These are phyloP conservation scores for Ptychadena robeensis DNA, from an alignment of 2,797 vertebrate genomes.

Conservation along the genomic window DNA sequence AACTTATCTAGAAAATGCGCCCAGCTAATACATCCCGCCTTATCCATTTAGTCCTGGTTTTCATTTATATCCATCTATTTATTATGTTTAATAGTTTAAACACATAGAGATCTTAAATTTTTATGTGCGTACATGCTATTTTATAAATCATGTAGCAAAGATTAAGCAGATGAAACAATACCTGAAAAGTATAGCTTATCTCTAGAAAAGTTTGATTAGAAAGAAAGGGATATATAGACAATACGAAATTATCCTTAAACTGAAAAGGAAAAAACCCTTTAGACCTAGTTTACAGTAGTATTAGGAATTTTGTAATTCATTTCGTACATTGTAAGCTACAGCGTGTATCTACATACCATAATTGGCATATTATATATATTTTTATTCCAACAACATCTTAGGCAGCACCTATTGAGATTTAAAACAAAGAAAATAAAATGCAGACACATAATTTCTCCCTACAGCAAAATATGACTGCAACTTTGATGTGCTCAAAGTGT, in stretches of 20 bases:
- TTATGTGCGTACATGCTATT: not conserved
- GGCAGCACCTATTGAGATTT: no score
- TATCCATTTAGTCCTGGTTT: not conserved
- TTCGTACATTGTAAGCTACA: not conserved
- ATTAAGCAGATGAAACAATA: not conserved
- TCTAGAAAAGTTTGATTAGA: not conserved
- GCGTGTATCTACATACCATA: not conserved
- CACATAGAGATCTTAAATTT: not conserved
- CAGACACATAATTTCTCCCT: no score
- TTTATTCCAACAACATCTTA: not conserved
- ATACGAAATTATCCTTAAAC: not conserved
- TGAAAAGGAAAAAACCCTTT: not conserved
- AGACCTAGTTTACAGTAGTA: not conserved
- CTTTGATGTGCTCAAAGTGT: no score
- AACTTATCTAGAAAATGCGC: conserved; percentile 22
- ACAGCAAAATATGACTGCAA: no score
- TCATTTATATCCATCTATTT: not conserved
- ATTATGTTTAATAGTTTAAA: not conserved
- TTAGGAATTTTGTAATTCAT: not conserved
- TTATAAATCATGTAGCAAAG: not conserved
- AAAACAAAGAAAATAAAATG: no score
- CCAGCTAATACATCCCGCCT: not conserved
- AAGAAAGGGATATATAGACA: not conserved
- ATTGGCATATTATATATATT: not conserved
- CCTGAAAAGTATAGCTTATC: not conserved